Base-by-base conservation (phyloP, 1,140 invertebrate species). In the Palaemon carinicauda region DNA sequence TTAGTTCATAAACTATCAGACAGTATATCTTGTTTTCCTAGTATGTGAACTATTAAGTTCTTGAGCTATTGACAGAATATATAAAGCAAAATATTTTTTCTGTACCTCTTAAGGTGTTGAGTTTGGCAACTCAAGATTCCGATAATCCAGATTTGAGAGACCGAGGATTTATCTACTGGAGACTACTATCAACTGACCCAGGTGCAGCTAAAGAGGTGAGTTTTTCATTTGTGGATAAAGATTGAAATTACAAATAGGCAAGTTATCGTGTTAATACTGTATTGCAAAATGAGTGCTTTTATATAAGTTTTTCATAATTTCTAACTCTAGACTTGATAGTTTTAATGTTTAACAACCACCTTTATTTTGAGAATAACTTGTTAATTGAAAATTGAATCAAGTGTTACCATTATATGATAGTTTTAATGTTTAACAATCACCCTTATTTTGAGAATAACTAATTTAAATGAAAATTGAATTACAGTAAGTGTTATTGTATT, bases 121-220 rank as follows among this genome's bases (percentile, higher is more conserved):
- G 85, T 77, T 75, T 90, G 71, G 89, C 89, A 27, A 90, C 97
- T 2, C 97, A 99, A 92, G 98, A 99, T 92, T 99, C 97, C n/a
- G 99, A 99, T 91, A 99, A 99, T 92, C 99, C 99, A 0, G 99
- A 99, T 92, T 93, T 99, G 10, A 94, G 99, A 88, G 99, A 99
- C 91, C 95, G 99, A 89, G 99, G 99, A n/a, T n/a, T 52, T 91
- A 99, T 99, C 90, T 99, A 99, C 92, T 99, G 99, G 99, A 94
- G 98, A 74, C 93, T 99, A 29, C 92, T 99, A 19, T 99, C 98
- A 69, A 99, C 99, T 19, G 99, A 99, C 93, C 98, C 99, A 5
- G 98, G 97, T 31, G 97, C 97, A 31, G 99, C 99, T 29, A 99
- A 99, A 92, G 98, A 99, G 92, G 87, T 88, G 24, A 78, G 65